Evolutionary conservation across 2,797 vertebrate genomes (phyloP).

Genomic region (Phoxinus dragarum): DNA sequence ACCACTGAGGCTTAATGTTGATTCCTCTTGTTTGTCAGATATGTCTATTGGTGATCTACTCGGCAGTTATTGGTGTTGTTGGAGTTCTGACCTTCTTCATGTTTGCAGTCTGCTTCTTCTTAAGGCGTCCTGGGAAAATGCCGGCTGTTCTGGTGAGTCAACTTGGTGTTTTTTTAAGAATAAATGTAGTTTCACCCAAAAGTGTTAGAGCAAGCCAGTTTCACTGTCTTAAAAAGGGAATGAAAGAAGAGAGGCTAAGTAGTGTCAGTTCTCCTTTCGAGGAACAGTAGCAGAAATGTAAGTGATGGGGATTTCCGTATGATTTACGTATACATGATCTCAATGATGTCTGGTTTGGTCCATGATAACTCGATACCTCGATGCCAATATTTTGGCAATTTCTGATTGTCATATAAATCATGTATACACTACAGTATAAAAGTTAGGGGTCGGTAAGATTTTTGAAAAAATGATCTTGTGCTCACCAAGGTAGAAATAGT

Average conservation of each 20-base stretch:
- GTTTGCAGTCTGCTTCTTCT: conserved; percentile 64
- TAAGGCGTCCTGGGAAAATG: conserved; percentile 72
- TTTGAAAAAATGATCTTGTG: background rate
- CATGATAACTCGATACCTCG: background rate
- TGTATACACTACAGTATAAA: background rate
- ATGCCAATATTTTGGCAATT: background rate
- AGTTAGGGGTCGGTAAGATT: background rate
- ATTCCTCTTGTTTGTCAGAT: conserved; percentile 24
- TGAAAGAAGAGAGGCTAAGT: background rate
- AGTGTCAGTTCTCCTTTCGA: conserved; percentile 37
- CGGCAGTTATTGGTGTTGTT: conserved; percentile 50
- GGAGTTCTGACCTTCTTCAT: conserved; percentile 30
- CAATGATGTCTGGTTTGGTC: background rate
- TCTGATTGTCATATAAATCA: background rate
- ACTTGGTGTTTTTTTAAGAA: background rate
- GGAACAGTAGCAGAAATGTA: background rate
- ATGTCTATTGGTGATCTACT: background rate
- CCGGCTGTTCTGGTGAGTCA: conserved; percentile 74
- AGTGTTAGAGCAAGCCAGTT: conserved; percentile 3
- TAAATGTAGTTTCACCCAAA: conserved; percentile 6
- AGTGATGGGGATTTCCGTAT: conserved; percentile 11
- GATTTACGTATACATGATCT: background rate
- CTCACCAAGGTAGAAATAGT: background rate
- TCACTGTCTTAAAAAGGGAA: conserved; percentile 42
- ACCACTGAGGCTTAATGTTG: background rate